Base-by-base conservation (phyloP, 2,888 invertebrate species). In the Ecliptopera silaceata region DNA sequence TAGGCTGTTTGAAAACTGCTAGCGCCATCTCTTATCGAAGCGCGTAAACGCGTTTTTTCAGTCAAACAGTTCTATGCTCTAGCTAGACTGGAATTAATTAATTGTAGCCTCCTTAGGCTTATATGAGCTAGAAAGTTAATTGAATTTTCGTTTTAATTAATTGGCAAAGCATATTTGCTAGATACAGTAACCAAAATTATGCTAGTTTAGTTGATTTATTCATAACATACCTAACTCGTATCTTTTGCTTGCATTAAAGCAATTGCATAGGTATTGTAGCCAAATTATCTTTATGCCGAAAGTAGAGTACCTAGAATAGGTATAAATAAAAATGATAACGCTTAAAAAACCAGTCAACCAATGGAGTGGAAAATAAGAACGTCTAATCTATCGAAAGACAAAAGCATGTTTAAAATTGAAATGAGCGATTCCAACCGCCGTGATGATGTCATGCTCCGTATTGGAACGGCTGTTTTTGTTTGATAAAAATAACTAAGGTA, bases 21-120 rank as follows among this genome's bases (percentile, higher is more conserved):
- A 72, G 50, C 81, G 80, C 80, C 82, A 82, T 80, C 82, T 82
- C 48, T 72, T 62, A 44, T 11, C 31, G 5, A 22, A 31, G 15
- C 29, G 29, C 17, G 31, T 6, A 26, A 51, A 17, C 26, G 32
- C 5, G 20, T 43, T 38, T 15, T 46, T 56, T 13, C 22, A 29
- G 46, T 4, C 26, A 12, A 13, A 36, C 26, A 6, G 51, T 38
- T 26, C 18, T 18, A 5, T 38, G 34, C 34, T 11, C 15, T 38
- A 38, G 38, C 15, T 38, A 38, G 38, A 38, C 44, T 38, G 13
- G 44, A 26, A 20, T 38, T 11, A 46, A 36, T 47, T 31, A 39
- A 22, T 2, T 46, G 22, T 38, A 47, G 47, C 15, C 47, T 47
- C 22, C 26, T 22, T 15, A 47, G 36, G n/a, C 47, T 26, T 13